These are phyloP conservation scores for Lepidochitona cinerea DNA, from an alignment of 2,888 invertebrate genomes.

Conservation along the genomic window DNA sequence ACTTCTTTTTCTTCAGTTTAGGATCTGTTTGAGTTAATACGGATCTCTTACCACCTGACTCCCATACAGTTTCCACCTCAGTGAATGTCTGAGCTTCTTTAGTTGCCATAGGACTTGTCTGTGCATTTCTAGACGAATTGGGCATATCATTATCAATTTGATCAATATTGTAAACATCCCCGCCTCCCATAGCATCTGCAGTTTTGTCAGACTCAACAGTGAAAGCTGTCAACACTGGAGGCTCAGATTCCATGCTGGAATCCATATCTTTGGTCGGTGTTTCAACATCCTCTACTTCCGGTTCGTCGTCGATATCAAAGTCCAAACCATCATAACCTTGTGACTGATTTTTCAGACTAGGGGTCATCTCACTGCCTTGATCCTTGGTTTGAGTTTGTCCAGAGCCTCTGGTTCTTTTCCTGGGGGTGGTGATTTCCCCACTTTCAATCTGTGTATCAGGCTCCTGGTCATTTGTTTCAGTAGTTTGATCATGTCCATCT, in stretches of 20 bases:
- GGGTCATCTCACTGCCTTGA: not conserved
- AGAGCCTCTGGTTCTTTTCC: not conserved
- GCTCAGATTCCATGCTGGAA: not conserved
- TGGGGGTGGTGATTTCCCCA: not conserved
- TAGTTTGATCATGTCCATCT: not conserved
- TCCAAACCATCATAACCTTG: conserved; percentile 3
- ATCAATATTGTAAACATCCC: conserved; percentile 50
- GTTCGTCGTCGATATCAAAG: not conserved
- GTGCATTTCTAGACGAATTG: not conserved
- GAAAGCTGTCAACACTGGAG: not conserved
- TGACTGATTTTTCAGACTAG: not conserved
- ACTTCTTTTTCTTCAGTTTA: conserved; percentile 60
- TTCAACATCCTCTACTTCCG: not conserved
- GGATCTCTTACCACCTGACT: conserved; percentile 54
- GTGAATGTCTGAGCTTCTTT: conserved; percentile 43
- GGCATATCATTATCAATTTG: conserved; percentile 36
- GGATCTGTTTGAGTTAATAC: conserved; percentile 65
- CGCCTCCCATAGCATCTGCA: not conserved
- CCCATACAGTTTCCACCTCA: conserved; percentile 59
- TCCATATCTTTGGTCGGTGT: not conserved
- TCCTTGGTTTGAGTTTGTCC: not conserved
- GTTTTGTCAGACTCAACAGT: not conserved
- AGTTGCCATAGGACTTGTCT: conserved; percentile 6
- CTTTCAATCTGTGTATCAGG: not conserved
- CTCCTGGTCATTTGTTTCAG: not conserved